These are phyloP conservation scores for Lepidocolaptes lacrymiger DNA, from an alignment of 2,797 vertebrate species.

Conservation along the genomic window DNA sequence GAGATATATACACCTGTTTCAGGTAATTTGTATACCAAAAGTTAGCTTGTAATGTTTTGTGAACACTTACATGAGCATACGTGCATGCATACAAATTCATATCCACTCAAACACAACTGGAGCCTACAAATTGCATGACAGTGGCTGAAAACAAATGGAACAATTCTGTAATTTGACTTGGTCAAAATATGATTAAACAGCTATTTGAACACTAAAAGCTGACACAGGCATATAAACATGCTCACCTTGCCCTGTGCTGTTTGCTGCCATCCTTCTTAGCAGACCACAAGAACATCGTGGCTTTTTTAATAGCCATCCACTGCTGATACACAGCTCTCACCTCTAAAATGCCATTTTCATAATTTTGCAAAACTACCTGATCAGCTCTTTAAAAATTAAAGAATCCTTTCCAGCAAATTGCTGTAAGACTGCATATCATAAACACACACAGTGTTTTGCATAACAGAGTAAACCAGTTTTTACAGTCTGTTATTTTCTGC, in stretches of 20 bases:
- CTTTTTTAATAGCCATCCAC: neutral
- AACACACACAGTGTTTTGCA: rapidly evolving
- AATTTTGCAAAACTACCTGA: neutral
- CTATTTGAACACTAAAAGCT: neutral
- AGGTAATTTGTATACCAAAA: neutral
- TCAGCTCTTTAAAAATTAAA: neutral
- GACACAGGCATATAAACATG: neutral
- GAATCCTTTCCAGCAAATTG: neutral
- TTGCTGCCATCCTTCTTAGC: neutral
- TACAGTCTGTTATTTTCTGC: neutral
- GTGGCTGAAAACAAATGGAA: neutral
- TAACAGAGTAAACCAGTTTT: neutral
- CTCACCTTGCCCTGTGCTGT: neutral
- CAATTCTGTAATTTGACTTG: neutral
- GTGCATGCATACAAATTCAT: neutral
- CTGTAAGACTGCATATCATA: neutral
- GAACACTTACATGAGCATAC: neutral
- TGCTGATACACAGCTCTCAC: neutral
- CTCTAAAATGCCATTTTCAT: neutral
- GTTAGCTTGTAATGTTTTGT: neutral
- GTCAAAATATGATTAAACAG: neutral
- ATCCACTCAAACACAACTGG: neutral
- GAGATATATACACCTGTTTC: neutral
- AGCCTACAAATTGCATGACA: neutral
- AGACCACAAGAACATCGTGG: rapidly evolving